Percentiles rank a stretch among this genome's conserved stretches.
Evolutionary conservation across 2,113 vertebrate genomes (phyloP).

Genomic region (Oncorhynchus masou): DNA sequence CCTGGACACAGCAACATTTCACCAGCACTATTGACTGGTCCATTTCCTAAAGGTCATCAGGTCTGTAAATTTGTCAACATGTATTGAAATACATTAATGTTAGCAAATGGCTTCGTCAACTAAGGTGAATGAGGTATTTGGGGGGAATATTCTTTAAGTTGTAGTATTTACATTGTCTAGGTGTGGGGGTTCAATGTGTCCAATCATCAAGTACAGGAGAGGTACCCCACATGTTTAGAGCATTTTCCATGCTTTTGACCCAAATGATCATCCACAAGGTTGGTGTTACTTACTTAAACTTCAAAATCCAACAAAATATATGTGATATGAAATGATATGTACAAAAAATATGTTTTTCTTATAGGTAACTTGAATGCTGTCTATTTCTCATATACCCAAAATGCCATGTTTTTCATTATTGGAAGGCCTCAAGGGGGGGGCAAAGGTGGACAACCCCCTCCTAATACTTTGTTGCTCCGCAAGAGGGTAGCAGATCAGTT

Average conservation of each 20-base stretch:
- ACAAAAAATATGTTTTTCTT: neutral
- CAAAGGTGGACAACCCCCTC: slow-evolving; percentile 11
- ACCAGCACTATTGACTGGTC: slow-evolving; percentile 12
- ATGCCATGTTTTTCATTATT: slow-evolving; percentile 34
- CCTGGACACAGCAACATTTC: slow-evolving; percentile 10
- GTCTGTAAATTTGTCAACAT: neutral
- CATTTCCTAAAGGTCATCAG: slow-evolving; percentile 30
- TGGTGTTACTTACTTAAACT: no score
- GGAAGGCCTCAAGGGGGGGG: slow-evolving; percentile 32
- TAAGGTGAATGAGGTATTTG: no score
- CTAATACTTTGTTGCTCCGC: slow-evolving; percentile 32
- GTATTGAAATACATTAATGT: neutral
- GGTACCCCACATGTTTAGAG: no score
- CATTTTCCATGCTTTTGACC: neutral
- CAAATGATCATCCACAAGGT: no score
- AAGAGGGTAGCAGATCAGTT: slow-evolving; percentile 23
- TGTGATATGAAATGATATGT: no score
- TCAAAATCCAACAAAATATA: no score
- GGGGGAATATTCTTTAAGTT: no score
- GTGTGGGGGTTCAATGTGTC: slow-evolving; percentile 7
- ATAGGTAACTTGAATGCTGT: neutral
- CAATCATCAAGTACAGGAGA: slow-evolving; percentile 13
- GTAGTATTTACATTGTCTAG: neutral
- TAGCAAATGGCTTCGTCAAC: no score
- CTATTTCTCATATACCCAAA: neutral